phyloP scores from a whole-genome alignment of 1,140 invertebrate genomes.

The Drosophila pectinifera region DNA sequence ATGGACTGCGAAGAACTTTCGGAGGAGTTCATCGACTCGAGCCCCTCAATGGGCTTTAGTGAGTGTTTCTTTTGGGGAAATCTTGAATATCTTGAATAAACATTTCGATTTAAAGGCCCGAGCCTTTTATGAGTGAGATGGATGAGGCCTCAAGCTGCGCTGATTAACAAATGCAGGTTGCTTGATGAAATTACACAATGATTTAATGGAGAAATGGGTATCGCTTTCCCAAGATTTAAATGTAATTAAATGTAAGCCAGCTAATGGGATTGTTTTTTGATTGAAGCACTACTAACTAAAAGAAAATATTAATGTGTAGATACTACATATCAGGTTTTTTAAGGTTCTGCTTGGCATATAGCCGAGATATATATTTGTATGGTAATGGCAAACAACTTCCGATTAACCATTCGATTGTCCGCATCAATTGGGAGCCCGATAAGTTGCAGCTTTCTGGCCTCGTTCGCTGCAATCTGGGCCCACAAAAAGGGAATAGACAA shows the following conservation, averaged over 20 bases:
- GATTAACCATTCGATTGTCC: conserved; percentile 49
- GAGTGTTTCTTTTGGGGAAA: conserved; percentile 12
- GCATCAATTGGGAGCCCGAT: conserved; percentile 44
- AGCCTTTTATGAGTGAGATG: conserved; percentile 15
- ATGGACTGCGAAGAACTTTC: conserved; percentile 55
- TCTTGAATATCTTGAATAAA: conserved; percentile 35
- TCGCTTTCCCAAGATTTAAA: neutral
- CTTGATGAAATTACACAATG: neutral
- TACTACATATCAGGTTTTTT: no score
- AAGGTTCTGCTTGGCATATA: neutral
- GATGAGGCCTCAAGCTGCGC: neutral
- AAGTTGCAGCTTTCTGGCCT: conserved; percentile 31
- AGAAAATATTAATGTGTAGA: no score
- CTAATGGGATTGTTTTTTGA: neutral
- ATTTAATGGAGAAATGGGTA: neutral
- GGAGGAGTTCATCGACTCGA: conserved; percentile 33
- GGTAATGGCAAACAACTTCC: conserved; percentile 44
- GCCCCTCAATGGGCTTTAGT: conserved; percentile 2
- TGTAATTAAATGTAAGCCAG: no score
- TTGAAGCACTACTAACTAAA: no score
- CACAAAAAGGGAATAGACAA: conserved; percentile 58
- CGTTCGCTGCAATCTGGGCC: conserved; percentile 50
- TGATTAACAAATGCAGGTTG: conserved; percentile 12
- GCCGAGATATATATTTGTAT: neutral
- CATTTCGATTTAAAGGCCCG: conserved; percentile 16